These are phyloP conservation scores for Hormaphis cornu DNA, from an alignment of 1,140 invertebrate genomes.

Conservation along the genomic window DNA sequence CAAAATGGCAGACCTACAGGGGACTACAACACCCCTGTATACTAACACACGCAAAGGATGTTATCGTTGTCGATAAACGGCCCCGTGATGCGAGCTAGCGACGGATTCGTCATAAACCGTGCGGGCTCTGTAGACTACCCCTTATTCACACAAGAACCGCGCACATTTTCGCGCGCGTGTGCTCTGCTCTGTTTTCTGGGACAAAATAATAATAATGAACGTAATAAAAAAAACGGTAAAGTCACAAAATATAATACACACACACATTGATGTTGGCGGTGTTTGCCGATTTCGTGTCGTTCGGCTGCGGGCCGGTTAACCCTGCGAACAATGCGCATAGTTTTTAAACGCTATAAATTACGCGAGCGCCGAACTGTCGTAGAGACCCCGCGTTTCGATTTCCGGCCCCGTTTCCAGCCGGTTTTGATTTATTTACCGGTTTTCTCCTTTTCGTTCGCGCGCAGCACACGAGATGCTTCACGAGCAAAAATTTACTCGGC, in stretches of 20 bases:
- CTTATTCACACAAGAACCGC: no score
- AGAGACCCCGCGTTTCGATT: constrained; percentile 21
- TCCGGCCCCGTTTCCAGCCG: not conserved
- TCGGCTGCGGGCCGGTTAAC: not conserved
- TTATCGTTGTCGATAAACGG: no score
- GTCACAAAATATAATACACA: not conserved
- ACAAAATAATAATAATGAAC: not conserved
- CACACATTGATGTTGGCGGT: not conserved
- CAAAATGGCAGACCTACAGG: no score
- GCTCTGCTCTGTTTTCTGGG: no score
- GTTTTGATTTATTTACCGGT: constrained; percentile 5
- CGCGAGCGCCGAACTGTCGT: not conserved
- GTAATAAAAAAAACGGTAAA: constrained; percentile 12
- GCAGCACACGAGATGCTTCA: no score
- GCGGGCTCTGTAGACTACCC: no score
- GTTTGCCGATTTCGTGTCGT: not conserved
- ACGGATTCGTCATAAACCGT: no score
- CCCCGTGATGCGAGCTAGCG: no score
- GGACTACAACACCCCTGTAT: no score
- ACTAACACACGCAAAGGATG: no score
- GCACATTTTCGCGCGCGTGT: no score
- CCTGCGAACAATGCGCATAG: constrained; percentile 24
- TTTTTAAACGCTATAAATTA: constrained; percentile 31
- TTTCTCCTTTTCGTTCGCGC: not conserved
- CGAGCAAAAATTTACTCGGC: no score